phyloP scores from a whole-genome alignment of 2,888 invertebrate genomes.

The Carpatolechia fugitivella region DNA sequence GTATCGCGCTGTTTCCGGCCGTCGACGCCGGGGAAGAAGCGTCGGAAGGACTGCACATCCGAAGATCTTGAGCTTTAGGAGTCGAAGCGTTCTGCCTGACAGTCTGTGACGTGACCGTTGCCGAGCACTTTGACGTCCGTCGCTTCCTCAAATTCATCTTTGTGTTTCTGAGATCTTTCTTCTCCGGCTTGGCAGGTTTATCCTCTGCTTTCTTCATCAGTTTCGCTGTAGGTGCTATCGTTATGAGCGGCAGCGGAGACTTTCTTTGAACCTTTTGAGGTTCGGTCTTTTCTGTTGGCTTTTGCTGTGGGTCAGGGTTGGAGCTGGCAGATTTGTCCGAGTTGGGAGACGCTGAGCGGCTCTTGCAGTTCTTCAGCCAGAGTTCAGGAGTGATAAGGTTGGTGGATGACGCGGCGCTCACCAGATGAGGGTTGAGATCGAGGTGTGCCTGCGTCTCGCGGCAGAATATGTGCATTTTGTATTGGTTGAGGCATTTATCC shows the following conservation, averaged over 20 bases:
- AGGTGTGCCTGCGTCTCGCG: constrained; percentile 95
- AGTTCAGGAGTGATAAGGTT: constrained; percentile 93
- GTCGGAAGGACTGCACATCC: constrained; percentile 66
- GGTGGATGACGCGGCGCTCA: constrained; percentile 65
- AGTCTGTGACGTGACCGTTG: constrained; percentile 67
- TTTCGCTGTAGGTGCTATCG: constrained; percentile 83
- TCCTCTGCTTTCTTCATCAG: constrained; percentile 74
- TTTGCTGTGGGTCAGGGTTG: constrained; percentile 53
- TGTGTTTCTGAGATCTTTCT: constrained; percentile 53
- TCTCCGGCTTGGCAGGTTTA: constrained; percentile 58
- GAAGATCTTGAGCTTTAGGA: constrained; percentile 69
- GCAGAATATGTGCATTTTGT: constrained; percentile 98
- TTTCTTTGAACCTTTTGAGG: constrained; percentile 49
- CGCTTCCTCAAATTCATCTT: constrained; percentile 73
- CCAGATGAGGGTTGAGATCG: constrained; percentile 89
- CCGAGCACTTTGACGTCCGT: constrained; percentile 64
- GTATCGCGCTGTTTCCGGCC: constrained; percentile 50
- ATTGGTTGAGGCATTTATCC: constrained; percentile 96
- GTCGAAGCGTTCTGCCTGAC: constrained; percentile 52
- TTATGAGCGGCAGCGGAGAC: constrained; percentile 81
- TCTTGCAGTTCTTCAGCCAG: constrained; percentile 91
- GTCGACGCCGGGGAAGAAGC: constrained; percentile 61
- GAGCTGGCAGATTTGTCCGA: constrained; percentile 79
- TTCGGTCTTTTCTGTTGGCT: constrained; percentile 48
- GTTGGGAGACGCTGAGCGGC: constrained; percentile 80